phyloP scores from a whole-genome alignment of 2,888 invertebrate genomes.

The Sepiola atlantica region DNA sequence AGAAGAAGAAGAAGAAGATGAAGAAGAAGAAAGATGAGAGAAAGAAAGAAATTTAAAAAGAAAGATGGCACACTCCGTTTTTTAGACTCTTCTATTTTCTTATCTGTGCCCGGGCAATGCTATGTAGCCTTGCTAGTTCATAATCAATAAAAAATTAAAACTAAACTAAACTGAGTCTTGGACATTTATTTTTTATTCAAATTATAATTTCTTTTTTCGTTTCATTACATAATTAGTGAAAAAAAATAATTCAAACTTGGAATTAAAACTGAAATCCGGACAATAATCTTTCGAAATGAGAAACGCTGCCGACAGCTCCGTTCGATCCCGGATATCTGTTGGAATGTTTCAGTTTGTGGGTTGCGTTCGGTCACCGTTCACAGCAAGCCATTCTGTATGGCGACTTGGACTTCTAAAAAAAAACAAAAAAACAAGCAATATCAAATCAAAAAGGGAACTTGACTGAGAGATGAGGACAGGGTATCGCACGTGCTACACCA shows the following conservation, averaged over 20 bases:
- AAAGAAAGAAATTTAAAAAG: too few species aligned
- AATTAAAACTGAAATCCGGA: neutral
- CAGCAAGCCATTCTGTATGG: neutral
- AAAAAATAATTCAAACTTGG: neutral
- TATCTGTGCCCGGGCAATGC: too few species aligned
- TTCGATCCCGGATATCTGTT: neutral
- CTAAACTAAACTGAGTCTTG: neutral
- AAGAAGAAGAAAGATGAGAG: too few species aligned
- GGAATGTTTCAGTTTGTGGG: neutral
- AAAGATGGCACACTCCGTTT: too few species aligned
- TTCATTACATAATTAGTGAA: neutral
- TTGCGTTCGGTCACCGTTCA: rapidly evolving
- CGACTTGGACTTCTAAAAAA: neutral
- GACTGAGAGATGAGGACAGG: too few species aligned
- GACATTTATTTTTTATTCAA: neutral
- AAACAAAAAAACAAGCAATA: neutral
- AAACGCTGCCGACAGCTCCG: neutral
- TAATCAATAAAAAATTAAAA: neutral
- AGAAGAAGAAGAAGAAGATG: too few species aligned
- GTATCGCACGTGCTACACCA: too few species aligned
- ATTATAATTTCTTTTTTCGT: neutral
- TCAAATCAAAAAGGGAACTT: neutral
- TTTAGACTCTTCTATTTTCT: too few species aligned
- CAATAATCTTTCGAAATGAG: neutral
- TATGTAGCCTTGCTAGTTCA: too few species aligned